phyloP scores from a whole-genome alignment of 2,888 invertebrate species.

The Clunio marinus region DNA sequence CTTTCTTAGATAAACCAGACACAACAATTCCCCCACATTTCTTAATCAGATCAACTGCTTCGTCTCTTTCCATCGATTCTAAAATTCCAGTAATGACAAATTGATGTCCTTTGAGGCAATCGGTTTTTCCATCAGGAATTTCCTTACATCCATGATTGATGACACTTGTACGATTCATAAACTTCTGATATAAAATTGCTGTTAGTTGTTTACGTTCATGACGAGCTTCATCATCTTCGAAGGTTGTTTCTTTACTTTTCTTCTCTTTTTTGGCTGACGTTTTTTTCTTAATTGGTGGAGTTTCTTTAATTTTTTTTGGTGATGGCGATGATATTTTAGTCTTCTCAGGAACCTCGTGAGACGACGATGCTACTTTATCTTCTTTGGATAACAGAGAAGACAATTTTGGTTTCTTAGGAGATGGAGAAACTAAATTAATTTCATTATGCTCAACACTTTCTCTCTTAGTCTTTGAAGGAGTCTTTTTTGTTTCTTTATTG shows the following conservation, averaged over 20 bases:
- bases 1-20: slow-evolving; percentile 69
- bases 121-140: slow-evolving; percentile 72
- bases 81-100: slow-evolving; percentile 82
- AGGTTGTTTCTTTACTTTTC: slow-evolving; percentile 48
- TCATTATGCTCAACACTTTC: neutral
- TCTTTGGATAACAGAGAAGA: neutral
- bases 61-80: slow-evolving; percentile 81
- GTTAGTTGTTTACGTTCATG: slow-evolving; percentile 64
- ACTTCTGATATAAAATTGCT: slow-evolving; percentile 67
- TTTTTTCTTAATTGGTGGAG: slow-evolving; percentile 44
- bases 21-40: slow-evolving; percentile 78
- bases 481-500: slow-evolving; percentile 46
- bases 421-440: neutral
- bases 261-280: slow-evolving; percentile 49
- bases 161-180: slow-evolving; percentile 72
- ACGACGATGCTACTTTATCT: neutral
- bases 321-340: slow-evolving; percentile 40
- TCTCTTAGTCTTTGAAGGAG: neutral
- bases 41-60: slow-evolving; percentile 66
- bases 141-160: slow-evolving; percentile 77
- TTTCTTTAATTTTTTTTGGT: slow-evolving; percentile 43
- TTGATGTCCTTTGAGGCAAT: slow-evolving; percentile 65
- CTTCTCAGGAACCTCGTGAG: slow-evolving; percentile 25
- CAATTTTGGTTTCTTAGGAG: neutral
- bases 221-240: slow-evolving; percentile 58